Base-by-base conservation (phyloP, 2,888 invertebrate species). In the Lydus trimaculatus region DNA sequence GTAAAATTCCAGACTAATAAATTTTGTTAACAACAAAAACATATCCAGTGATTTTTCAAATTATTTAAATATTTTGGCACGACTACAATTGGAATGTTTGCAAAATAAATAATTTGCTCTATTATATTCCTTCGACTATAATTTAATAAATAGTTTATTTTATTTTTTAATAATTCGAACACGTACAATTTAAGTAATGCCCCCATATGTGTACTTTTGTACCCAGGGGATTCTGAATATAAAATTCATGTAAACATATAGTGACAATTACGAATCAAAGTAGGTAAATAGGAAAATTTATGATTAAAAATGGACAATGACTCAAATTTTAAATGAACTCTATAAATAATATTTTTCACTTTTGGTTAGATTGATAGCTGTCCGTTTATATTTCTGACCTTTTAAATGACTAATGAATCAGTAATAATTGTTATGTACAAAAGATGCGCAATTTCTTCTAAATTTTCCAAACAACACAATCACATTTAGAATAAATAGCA, bases 1-100 rank as follows among this genome's bases (percentile, higher is more conserved):
- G 39, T n/a, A n/a, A 56, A 56, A 15, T 56, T 56, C 15, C 56
- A 56, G 56, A 56, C 56, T 13, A 56, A 56, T 56, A 56, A 56
- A 56, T 56, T 25, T 25, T 15, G 25, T 20, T 52, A 11, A 52
- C 52, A 52, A 3, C 9, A n/a, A 23, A 3, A 23, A 52, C 52
- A 23, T 9, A 8, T 23, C 6, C 7, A 6, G 17, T 48, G 20
- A 48, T 48, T 9, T 43, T 17, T 56, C 25, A 56, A 52, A 25
- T 25, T 23, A 23, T 56, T 7, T 15, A 25, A 56, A 56, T 56
- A 25, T 23, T 56, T 56, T 56, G 56, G 56, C 56, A 56, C 56
- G 15, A 28, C 25, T 56, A 56, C 56, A 56, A 48, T 20, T 43
- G 13, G 4, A 36, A 15, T 36, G 15, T 11, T 13, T 25, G 48